These are phyloP conservation scores for Drosophila subquinaria DNA, from an alignment of 2,888 invertebrate genomes.

Conservation along the genomic window DNA sequence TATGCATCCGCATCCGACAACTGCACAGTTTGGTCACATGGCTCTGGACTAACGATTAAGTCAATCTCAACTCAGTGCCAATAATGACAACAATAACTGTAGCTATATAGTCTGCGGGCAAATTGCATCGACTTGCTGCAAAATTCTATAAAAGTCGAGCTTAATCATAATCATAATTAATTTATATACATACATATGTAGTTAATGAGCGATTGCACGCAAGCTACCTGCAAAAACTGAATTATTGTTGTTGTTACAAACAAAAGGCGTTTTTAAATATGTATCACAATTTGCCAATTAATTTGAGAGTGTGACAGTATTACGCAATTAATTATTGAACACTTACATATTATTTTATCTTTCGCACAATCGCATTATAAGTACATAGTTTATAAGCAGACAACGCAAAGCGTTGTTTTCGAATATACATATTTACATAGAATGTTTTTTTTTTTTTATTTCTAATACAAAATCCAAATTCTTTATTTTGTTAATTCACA, in stretches of 20 bases:
- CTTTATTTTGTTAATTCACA: not conserved
- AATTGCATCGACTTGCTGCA: slow-evolving; percentile 20
- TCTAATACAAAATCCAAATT: not conserved
- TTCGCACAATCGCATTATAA: slow-evolving; percentile 6
- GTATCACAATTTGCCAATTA: slow-evolving; percentile 20
- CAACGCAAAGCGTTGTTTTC: slow-evolving; percentile 9
- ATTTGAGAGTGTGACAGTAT: slow-evolving; percentile 7
- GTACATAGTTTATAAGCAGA: not conserved
- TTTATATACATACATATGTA: not conserved
- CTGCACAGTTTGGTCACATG: slow-evolving; percentile 7
- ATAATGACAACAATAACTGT: not conserved
- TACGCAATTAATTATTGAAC: slow-evolving; percentile 6
- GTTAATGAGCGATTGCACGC: slow-evolving; percentile 10
- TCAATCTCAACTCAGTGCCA: slow-evolving; percentile 4
- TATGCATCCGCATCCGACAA: slow-evolving; percentile 13
- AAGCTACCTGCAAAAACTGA: slow-evolving; percentile 24
- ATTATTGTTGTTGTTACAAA: slow-evolving; percentile 11
- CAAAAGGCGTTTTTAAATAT: not conserved
- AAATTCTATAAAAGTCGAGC: slow-evolving; percentile 14
- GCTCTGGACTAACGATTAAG: slow-evolving; percentile 11
- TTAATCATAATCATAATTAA: slow-evolving; percentile 2
- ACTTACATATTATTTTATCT: not conserved
- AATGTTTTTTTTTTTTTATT: not conserved
- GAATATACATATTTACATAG: slow-evolving; percentile 8
- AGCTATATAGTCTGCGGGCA: not conserved